Percentiles rank a stretch among this genome's conserved stretches.
Evolutionary conservation across 1,140 invertebrate species (phyloP).

Genomic region (Micrasema longulum): DNA sequence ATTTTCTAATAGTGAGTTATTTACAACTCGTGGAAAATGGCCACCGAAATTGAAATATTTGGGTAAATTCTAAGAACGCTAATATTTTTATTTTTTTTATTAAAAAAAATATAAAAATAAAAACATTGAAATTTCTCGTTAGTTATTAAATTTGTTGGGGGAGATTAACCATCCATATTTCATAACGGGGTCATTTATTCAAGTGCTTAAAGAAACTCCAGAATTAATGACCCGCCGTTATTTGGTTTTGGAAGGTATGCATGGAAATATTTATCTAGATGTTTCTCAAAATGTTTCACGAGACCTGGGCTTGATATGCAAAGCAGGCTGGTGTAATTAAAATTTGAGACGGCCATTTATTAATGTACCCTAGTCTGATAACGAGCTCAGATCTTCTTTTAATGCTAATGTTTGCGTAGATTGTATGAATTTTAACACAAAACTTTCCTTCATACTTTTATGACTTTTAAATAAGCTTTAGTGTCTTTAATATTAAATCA

Average conservation of each 20-base stretch:
- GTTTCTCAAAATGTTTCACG: slow-evolving; percentile 43
- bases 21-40: too few relatives aligned
- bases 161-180: slow-evolving; percentile 35
- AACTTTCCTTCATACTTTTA: slow-evolving; percentile 37
- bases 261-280: slow-evolving; percentile 47
- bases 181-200: slow-evolving; percentile 47
- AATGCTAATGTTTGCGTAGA: slow-evolving; percentile 43
- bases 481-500: slow-evolving; percentile 32
- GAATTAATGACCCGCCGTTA: slow-evolving; percentile 50
- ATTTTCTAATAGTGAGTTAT: too few relatives aligned
- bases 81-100: too few relatives aligned
- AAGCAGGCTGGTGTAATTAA: slow-evolving; percentile 51
- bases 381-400: slow-evolving; percentile 39
- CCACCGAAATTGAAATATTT: too few relatives aligned
- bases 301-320: slow-evolving; percentile 47
- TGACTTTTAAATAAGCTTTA: slow-evolving; percentile 26
- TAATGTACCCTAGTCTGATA: slow-evolving; percentile 46
- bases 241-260: slow-evolving; percentile 42
- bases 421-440: slow-evolving; percentile 39
- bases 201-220: slow-evolving; percentile 43
- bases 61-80: too few relatives aligned
- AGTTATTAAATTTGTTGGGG: slow-evolving; percentile 10
- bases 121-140: too few relatives aligned
- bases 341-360: slow-evolving; percentile 52
- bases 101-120: too few relatives aligned